Base-by-base conservation (phyloP, 1,140 invertebrate species). In the Drosophila lacteicornis region DNA sequence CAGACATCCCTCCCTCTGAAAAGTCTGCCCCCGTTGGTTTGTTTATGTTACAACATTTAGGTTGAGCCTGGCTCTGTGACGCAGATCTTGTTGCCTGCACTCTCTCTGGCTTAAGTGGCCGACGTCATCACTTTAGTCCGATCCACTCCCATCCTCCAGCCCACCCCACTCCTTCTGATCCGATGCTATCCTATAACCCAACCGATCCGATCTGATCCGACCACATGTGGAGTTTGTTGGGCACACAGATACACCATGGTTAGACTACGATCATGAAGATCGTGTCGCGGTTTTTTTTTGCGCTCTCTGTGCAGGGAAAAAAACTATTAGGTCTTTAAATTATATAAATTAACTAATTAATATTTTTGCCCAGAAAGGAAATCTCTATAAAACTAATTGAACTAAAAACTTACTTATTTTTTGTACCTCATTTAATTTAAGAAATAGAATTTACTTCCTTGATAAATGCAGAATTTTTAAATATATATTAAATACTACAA, bases 201-300 rank as follows among this genome's bases (percentile, higher is more conserved):
- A 42, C 36, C 55, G 46, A 73, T 59, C 43, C 62, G 17, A 70
- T 53, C 49, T 40, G 30, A 56, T 59, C 43, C 58, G 84, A 84
- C 84, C 84, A 78, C 85, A 88, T 88, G 85, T 88, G 84, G 84
- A 80, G 84, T 88, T 88, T 88, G 84, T 90, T 88, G 84, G 86
- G 82, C 82, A 85, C 75, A 85, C 82, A 81, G 78, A 85, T 46
- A 74, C 50, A 65, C 49, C 60, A 50, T 62, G 13, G 49, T 22
- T 36, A 49, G 38, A 30, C 49, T 68, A 59, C 46, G 22, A 60
- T 51, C 55, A 59, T 73, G 65, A 33, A 22, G 65, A 71, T 71
- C 65, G 62, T 40, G 38, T 71, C 43, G 19, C 9, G 58, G 46
- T 62, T 60, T 65, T 71, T 51, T 69, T 82, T 65, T 43, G 65